Evolutionary conservation across 1,140 invertebrate genomes (phyloP).

Genomic region (Drosophila setifemur): DNA sequence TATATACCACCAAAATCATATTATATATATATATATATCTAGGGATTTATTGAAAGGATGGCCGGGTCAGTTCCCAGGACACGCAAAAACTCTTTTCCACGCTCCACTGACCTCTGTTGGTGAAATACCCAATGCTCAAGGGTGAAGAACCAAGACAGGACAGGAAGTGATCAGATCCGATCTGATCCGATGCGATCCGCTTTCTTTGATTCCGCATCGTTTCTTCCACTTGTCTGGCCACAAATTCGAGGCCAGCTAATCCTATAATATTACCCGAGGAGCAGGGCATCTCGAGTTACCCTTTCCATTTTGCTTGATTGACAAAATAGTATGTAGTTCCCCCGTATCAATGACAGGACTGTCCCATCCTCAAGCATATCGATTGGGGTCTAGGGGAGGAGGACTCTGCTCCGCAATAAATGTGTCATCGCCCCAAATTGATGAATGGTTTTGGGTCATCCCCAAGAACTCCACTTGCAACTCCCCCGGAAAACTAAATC

Average conservation of each 20-base stretch:
- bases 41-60: background rate
- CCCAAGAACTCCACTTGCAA: slow-evolving; percentile 26
- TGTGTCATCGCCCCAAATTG: slow-evolving; percentile 72
- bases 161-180: slow-evolving; percentile 24
- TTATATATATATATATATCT: background rate
- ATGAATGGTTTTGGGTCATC: slow-evolving; percentile 34
- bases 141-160: slow-evolving; percentile 30
- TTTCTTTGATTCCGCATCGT: slow-evolving; percentile 14
- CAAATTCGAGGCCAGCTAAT: slow-evolving; percentile 69
- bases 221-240: slow-evolving; percentile 74
- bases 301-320: too few species aligned
- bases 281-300: slow-evolving; percentile 47
- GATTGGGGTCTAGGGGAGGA: background rate
- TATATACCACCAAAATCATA: background rate
- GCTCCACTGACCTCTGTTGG: slow-evolving; percentile 55
- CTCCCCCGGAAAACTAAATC: background rate
- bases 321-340: slow-evolving; percentile 37
- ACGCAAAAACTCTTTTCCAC: slow-evolving; percentile 50
- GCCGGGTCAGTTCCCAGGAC: background rate
- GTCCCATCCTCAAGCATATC: background rate
- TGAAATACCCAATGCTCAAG: slow-evolving; percentile 58
- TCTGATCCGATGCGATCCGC: background rate
- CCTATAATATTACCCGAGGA: slow-evolving; percentile 65
- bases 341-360: slow-evolving; percentile 16
- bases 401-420: slow-evolving; percentile 47